These are phyloP conservation scores for Acrossocheilus fasciatus DNA, from an alignment of 2,797 vertebrate genomes.

Conservation along the genomic window DNA sequence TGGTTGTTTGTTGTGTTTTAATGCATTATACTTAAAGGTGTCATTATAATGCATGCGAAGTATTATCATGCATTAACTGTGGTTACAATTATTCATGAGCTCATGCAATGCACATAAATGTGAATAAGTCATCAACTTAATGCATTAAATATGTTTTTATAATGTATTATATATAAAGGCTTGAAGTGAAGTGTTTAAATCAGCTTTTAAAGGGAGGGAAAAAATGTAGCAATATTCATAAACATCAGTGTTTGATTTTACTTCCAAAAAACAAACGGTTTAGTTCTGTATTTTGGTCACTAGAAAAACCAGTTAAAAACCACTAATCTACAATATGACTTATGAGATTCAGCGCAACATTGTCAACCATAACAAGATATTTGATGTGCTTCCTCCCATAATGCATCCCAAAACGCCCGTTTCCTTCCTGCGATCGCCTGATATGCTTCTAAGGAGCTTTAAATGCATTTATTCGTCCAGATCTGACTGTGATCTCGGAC, in stretches of 20 bases:
- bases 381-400: not conserved
- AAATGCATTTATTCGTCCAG: not conserved
- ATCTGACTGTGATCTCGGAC: not conserved
- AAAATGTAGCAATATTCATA: not conserved
- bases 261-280: not conserved
- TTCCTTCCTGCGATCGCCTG: conserved; percentile 16
- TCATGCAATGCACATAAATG: not conserved
- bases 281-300: not conserved
- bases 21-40: no score
- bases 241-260: not conserved
- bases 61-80: not conserved
- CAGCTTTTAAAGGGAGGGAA: not conserved
- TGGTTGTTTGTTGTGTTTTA: not conserved
- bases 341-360: not conserved
- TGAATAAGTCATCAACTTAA: not conserved
- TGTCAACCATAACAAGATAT: not conserved
- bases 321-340: not conserved
- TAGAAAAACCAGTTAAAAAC: no score
- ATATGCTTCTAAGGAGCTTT: not conserved
- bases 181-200: not conserved
- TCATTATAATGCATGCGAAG: no score
- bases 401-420: not conserved
- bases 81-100: not conserved
- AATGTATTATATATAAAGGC: not conserved
- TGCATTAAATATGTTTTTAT: not conserved